Evolutionary conservation across 2,888 invertebrate species (phyloP), one percentile per base, ranked within the genome.

Genomic region (Nomada fabriciana): DNA sequence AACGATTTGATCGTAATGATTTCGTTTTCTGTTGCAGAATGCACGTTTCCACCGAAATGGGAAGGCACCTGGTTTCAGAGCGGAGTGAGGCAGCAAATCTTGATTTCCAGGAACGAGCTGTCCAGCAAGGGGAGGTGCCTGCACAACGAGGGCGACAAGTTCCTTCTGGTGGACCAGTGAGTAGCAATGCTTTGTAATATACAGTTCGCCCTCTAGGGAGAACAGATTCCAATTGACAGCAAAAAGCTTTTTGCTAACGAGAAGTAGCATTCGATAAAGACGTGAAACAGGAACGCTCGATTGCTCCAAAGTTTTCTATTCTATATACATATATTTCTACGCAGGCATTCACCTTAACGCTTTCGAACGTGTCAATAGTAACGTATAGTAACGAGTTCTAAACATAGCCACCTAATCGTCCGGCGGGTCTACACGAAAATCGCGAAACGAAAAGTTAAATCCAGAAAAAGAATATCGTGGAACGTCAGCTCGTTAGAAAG

Each of bases 41-140:
- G 98, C 94, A 95, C 96, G 89, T 98, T 98, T 95, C 98, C 98
- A 87, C 95, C 96, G 88, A 95, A 96, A 89, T 98, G 98, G 98
- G 96, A 97, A 93, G 98, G 98, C 89, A 96, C 96, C 89, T 98
- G 98, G 98, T 98, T 98, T 95, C 97, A 98, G 94, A 98, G 98
- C 81, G 98, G 98, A 81, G 97, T 98, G 90, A 96, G 97, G 92
- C 97, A 97, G 94, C 96, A 97, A 72, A 97, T 98, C 94, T 95
- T 96, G 91, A 97, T 98, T 93, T 97, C 97, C 91, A 97, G 96
- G 81, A 97, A 97, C 91, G 95, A 96, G 86, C 96, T 98, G 89
- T 97, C 97, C 93, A 97, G 97, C 94, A 98, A 98, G 94, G 98
- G 98, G 90, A 96, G 96, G 93, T 98, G 98, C 94, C 95, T 97